A percentile compares a stretch with the other conserved stretches of the same genome.
Conservation (phyloP, 2,113 vertebrate genomes). For the Rhinoptilus africanus region DNA sequence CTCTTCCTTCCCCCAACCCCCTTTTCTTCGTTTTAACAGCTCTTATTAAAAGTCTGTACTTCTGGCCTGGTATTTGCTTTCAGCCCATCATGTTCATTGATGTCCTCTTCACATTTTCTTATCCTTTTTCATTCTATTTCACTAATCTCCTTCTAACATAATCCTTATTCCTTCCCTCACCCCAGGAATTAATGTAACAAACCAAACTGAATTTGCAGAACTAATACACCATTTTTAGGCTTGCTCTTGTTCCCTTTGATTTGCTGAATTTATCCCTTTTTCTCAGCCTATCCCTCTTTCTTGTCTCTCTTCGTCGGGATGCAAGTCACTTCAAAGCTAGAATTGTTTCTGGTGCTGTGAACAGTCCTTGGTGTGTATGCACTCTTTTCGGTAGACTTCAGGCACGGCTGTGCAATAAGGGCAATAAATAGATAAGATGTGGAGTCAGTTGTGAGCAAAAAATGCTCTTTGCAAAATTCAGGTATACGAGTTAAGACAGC, state of each 20-base stretch:
- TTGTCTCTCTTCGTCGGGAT: neutral
- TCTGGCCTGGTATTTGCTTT: neutral
- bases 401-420: neutral
- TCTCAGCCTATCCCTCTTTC: neutral
- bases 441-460: neutral
- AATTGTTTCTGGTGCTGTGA: neutral
- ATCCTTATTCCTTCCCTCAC: neutral
- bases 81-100: neutral
- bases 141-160: neutral
- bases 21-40: neutral
- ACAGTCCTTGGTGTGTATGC: neutral
- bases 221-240: neutral
- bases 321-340: neutral
- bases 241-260: neutral
- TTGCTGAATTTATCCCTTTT: neutral
- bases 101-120: neutral
- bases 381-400: neutral
- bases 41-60: neutral
- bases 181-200: neutral
- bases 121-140: neutral
- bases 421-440: neutral
- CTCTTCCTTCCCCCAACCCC: accelerated
- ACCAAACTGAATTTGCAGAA: neutral
- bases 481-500: neutral
- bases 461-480: neutral